A percentile compares a stretch with the other conserved stretches of the same genome.
Conservation (phyloP, 1,140 invertebrate genomes). For the Drosophila nigromelanica region DNA sequence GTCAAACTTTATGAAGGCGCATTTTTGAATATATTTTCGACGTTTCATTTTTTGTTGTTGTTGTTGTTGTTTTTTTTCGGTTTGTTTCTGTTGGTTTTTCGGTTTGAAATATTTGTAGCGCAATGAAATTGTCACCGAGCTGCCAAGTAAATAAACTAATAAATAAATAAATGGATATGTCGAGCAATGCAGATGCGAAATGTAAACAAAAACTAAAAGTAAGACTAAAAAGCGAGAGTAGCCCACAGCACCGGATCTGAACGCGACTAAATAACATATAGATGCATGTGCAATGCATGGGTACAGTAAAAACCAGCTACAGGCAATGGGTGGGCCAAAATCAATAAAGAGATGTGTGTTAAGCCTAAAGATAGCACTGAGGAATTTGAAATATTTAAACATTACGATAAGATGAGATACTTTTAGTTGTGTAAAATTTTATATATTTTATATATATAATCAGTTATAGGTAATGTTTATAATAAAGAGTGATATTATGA, state of each 20-base stretch:
- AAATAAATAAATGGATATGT: conserved; percentile 40
- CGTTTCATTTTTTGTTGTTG: conserved; percentile 16
- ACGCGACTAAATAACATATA: not conserved
- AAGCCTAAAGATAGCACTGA: not conserved
- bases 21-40: conserved; percentile 51
- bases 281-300: not conserved
- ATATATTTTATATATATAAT: no score
- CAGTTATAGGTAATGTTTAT: not conserved
- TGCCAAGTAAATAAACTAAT: conserved; percentile 58
- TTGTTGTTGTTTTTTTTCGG: no score
- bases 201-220: conserved; percentile 26
- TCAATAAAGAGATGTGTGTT: not conserved
- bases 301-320: conserved; percentile 5
- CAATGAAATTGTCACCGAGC: conserved; percentile 52
- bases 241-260: no score
- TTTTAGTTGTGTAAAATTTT: no score
- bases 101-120: conserved; percentile 33
- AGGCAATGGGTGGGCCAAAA: not conserved
- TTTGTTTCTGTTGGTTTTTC: conserved; percentile 14
- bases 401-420: conserved; percentile 1
- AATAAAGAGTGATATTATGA: no score
- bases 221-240: conserved; percentile 18
- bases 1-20: conserved; percentile 58
- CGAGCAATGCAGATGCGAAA: conserved; percentile 17
- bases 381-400: not conserved